phyloP scores from a whole-genome alignment of 2,797 vertebrate genomes.

The Trichosurus vulpecula region DNA sequence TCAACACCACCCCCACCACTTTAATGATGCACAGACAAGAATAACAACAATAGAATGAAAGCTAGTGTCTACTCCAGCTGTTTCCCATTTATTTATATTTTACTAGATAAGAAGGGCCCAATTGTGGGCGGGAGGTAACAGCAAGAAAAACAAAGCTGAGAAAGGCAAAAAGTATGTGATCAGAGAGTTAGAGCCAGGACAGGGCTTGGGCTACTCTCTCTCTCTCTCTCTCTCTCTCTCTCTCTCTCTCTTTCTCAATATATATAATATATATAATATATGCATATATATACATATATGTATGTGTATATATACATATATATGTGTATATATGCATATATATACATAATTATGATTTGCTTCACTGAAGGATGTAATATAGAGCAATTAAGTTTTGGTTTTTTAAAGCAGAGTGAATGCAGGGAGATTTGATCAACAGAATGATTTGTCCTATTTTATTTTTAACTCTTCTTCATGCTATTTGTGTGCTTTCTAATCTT shows the following conservation, averaged over 20 bases:
- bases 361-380: neutral
- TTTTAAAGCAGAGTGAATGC: neutral
- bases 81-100: neutral
- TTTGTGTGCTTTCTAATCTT: neutral
- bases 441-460: neutral
- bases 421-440: neutral
- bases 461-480: neutral
- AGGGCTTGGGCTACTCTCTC: neutral
- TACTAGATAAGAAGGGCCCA: neutral
- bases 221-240: too few relatives aligned
- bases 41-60: neutral
- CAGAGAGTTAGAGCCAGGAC: neutral
- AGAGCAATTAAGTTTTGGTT: neutral
- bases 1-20: neutral
- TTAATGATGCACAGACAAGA: neutral
- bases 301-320: too few relatives aligned
- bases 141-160: neutral
- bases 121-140: neutral
- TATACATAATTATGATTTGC: neutral
- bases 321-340: too few relatives aligned
- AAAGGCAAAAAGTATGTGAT: neutral
- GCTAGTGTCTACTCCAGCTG: neutral
- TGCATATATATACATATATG: too few relatives aligned
- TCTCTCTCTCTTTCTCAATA: too few relatives aligned
- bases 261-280: too few relatives aligned